Evolutionary conservation across 2,888 invertebrate species (phyloP).

Genomic region (Cistogaster globosa): DNA sequence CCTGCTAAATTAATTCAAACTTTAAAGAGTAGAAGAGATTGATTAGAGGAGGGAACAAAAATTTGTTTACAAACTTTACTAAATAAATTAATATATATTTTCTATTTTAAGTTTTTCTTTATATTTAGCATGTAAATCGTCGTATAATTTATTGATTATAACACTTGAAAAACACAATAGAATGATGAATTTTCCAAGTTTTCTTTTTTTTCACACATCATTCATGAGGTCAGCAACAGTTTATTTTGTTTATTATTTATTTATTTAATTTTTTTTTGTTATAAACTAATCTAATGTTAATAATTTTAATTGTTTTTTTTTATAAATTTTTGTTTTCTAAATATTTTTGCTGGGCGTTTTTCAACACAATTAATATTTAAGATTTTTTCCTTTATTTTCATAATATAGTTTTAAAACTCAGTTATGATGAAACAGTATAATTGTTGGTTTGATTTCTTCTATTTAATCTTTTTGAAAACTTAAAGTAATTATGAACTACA

Average conservation of each 20-base stretch:
- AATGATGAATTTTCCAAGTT: constrained; percentile 53
- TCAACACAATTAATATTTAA: constrained; percentile 34
- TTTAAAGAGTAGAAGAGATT: constrained; percentile 1
- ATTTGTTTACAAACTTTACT: constrained; percentile 33
- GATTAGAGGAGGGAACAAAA: constrained; percentile 19
- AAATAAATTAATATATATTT: constrained; percentile 10
- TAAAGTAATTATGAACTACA: constrained; percentile 44
- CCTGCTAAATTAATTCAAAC: constrained; percentile 1
- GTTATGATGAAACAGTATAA: constrained; percentile 10
- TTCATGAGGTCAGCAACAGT: constrained; percentile 58
- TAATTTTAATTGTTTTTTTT: constrained; percentile 36
- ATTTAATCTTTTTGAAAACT: constrained; percentile 35
- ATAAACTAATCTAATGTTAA: constrained; percentile 55
- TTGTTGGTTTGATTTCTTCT: neutral
- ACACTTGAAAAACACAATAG: constrained; percentile 66
- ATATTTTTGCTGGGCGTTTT: constrained; percentile 49
- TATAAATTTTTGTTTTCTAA: constrained; percentile 33
- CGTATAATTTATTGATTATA: constrained; percentile 34
- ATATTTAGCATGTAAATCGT: too few relatives aligned
- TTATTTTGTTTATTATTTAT: constrained; percentile 14
- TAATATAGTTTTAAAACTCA: too few relatives aligned
- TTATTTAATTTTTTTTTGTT: constrained; percentile 30
- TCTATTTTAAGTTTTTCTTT: constrained; percentile 19
- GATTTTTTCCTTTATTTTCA: constrained; percentile 5
- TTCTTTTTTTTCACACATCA: constrained; percentile 43